phyloP scores from a whole-genome alignment of 1,140 invertebrate genomes.

The Atta texana region DNA sequence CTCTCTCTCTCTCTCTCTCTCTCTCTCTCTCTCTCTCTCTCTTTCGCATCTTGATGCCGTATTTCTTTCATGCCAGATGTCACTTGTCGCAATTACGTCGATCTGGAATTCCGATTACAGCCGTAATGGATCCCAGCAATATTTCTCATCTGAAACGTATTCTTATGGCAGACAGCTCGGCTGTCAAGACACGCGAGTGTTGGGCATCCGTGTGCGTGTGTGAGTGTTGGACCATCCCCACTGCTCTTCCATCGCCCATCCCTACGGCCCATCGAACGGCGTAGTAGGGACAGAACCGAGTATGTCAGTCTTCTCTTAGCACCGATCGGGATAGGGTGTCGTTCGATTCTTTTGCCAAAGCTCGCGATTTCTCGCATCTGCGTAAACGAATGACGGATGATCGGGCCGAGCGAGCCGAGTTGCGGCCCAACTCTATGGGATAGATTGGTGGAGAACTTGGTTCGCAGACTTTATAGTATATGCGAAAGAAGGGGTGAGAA shows the following conservation, averaged over 20 bases:
- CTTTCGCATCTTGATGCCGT: neutral
- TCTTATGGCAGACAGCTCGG: neutral
- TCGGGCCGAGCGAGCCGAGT: neutral
- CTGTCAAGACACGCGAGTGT: neutral
- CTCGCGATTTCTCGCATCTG: constrained; percentile 4
- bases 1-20: neutral
- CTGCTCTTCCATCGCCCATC: constrained; percentile 50
- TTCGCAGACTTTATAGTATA: neutral
- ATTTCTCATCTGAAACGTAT: neutral
- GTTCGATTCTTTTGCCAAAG: constrained; percentile 30
- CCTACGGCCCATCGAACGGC: constrained; percentile 27
- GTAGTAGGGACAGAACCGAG: constrained; percentile 71
- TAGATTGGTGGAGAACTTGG: constrained; percentile 11
- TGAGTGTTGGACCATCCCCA: constrained; percentile 43
- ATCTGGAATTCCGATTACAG: neutral
- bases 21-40: neutral
- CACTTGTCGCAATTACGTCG: neutral
- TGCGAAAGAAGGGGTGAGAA: neutral
- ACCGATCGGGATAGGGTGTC: constrained; percentile 65
- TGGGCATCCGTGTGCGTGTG: neutral
- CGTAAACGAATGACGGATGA: constrained; percentile 39
- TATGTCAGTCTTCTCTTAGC: constrained; percentile 74
- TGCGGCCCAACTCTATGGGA: constrained; percentile 4
- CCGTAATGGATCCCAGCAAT: neutral
- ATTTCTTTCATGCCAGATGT: neutral